These are phyloP conservation scores for Gymnodraco acuticeps DNA, from an alignment of 2,797 vertebrate species.

Conservation along the genomic window DNA sequence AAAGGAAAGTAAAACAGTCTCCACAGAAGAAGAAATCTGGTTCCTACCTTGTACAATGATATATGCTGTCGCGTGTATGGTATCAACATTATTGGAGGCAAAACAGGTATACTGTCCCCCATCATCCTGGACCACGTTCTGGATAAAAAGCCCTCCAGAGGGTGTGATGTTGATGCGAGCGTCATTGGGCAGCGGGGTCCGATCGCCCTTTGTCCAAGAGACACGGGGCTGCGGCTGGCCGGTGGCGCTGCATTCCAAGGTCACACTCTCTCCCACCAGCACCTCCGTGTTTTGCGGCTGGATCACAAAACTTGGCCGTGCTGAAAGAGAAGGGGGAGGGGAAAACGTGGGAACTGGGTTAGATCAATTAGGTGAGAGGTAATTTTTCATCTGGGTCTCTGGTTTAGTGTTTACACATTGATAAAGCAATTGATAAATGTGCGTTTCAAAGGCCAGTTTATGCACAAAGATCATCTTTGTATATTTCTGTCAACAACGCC, in stretches of 20 bases:
- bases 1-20: background rate
- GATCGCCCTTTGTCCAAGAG: conserved; percentile 94
- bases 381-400: background rate
- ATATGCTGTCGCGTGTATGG: conserved; percentile 91
- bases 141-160: conserved; percentile 95
- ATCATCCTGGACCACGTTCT: conserved; percentile 91
- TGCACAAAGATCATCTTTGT: conserved; percentile 17
- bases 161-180: conserved; percentile 93
- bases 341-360: background rate
- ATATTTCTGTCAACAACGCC: conserved; percentile 8
- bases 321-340: conserved; percentile 70
- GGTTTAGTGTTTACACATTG: background rate
- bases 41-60: conserved; percentile 95
- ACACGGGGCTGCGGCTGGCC: conserved; percentile 94
- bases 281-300: conserved; percentile 99
- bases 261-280: conserved; percentile 95
- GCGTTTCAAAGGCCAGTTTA: conserved; percentile 3
- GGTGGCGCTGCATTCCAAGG: conserved; percentile 95
- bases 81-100: conserved; percentile 93
- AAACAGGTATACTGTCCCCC: conserved; percentile 95
- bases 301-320: conserved; percentile 96
- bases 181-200: conserved; percentile 90
- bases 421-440: background rate
- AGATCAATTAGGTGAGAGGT: conserved; percentile 24
- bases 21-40: background rate